Conservation (phyloP, 2,113 vertebrate genomes). For the Craseonycteris thonglongyai region DNA sequence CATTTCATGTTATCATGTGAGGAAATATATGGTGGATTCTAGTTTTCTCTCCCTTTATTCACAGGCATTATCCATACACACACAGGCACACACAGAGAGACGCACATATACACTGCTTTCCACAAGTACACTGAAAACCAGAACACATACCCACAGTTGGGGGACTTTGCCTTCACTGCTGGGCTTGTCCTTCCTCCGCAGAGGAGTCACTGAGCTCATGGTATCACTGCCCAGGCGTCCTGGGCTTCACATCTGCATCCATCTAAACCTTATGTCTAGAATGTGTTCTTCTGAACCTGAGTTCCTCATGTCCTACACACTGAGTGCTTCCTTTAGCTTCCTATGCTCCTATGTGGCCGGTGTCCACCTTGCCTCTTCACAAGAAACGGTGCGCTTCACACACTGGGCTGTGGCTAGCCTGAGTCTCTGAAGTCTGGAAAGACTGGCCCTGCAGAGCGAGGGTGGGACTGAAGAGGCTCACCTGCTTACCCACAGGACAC, state of each 20-base stretch:
- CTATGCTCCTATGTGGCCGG: background rate
- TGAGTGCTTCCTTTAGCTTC: constrained; percentile 21
- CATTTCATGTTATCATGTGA: constrained; percentile 45
- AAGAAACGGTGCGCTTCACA: constrained; percentile 23
- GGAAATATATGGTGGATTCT: background rate
- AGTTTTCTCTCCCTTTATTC: background rate
- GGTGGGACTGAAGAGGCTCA: background rate
- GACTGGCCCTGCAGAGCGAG: background rate
- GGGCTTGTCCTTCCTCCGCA: constrained; percentile 71
- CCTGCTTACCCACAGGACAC: background rate
- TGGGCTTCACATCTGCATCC: constrained; percentile 35
- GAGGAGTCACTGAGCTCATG: constrained; percentile 77
- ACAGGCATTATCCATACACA: background rate
- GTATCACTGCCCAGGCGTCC: constrained; percentile 79
- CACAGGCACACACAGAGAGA: no score
- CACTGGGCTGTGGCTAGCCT: background rate
- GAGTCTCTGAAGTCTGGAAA: background rate
- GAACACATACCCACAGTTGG: constrained; percentile 81
- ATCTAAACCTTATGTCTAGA: constrained; percentile 14
- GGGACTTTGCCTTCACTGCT: constrained; percentile 71
- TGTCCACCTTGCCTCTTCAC: background rate
- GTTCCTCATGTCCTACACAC: background rate
- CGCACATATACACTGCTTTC: background rate
- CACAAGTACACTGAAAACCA: background rate
- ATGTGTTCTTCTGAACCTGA: constrained; percentile 34